Base-by-base conservation (phyloP, 2,888 invertebrate genomes). In the Thymelicus acteon region DNA sequence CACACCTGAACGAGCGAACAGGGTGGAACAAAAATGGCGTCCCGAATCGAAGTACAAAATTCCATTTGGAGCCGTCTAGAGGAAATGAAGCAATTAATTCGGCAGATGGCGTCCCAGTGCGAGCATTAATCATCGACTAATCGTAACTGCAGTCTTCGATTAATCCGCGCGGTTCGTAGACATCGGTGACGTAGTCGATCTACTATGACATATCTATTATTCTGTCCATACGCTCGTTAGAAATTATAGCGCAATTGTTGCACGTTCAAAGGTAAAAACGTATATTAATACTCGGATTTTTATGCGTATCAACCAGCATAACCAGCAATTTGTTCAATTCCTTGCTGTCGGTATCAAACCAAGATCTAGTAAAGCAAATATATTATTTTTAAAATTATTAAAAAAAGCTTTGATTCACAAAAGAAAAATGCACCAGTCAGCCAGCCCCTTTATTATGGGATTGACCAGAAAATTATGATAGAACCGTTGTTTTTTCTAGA, bases 11-110 rank as follows among this genome's bases (percentile, higher is more conserved):
- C 86, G 84, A 84, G 52, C 72, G 82, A 87, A 83, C 84, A 84
- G 78, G 76, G 79, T 77, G 73, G 85, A 78, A 87, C 88, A 90
- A 91, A 91, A 91, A 89, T 85, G 83, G 80, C 80, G 82, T 85
- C 83, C 83, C 88, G 85, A 87, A 87, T 89, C 88, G 89, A 88
- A 89, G 91, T 89, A 90, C 92, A 90, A 92, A 93, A 92, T 93
- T 92, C 88, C 91, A 92, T 92, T 92, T 87, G 89, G 89, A 85
- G 84, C 91, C 87, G 89, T 89, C 89, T 88, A 87, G 88, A 90
- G 93, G 93, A 93, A 93, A 93, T 93, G 92, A 93, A 93, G 89
- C 93, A 93, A 93, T 93, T 93, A 93, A 93, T 93, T 87, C 91
- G 85, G 91, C 92, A 93, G 93, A 93, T 93, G 93, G 93, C 92